Percentiles rank a stretch among this genome's conserved stretches.
These are phyloP conservation scores for Aleiodes leptofemur DNA, from an alignment of 2,888 invertebrate species.

Conservation along the genomic window DNA sequence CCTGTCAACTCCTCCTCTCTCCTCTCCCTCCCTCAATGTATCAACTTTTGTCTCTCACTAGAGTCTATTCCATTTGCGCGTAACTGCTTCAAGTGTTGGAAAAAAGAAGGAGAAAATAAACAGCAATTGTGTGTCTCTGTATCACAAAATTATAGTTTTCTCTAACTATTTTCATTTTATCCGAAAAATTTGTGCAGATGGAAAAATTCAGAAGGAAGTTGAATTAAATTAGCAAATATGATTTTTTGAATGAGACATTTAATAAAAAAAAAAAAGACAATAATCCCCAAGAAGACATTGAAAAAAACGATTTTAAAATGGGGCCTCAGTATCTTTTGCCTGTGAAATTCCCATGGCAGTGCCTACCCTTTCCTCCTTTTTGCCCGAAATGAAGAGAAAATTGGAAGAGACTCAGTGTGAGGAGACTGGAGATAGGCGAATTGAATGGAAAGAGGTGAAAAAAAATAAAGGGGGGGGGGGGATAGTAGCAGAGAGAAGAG, in stretches of 20 bases:
- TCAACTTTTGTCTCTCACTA: slow-evolving; percentile 49
- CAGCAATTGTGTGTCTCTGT: slow-evolving; percentile 12
- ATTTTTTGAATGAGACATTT: not conserved
- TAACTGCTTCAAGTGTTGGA: slow-evolving; percentile 13
- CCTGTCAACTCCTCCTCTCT: slow-evolving; percentile 51
- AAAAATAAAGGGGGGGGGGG: slow-evolving; percentile 16
- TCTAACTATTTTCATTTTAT: too few species aligned
- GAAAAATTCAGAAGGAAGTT: too few species aligned
- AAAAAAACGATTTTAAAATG: not conserved
- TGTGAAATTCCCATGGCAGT: slow-evolving; percentile 50
- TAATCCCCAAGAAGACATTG: not conserved
- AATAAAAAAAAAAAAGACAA: not conserved
- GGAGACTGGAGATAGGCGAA: slow-evolving; percentile 45
- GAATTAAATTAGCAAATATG: too few species aligned
- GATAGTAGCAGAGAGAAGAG: slow-evolving; percentile 46
- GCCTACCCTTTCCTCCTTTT: slow-evolving; percentile 67
- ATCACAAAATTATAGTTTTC: not conserved
- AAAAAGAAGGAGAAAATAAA: slow-evolving; percentile 27
- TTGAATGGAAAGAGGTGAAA: slow-evolving; percentile 38
- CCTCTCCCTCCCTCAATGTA: slow-evolving; percentile 4
- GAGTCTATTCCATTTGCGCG: not conserved
- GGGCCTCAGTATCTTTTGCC: not conserved
- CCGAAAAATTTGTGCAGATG: too few species aligned
- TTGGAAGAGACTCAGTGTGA: slow-evolving; percentile 72
- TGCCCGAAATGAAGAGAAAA: slow-evolving; percentile 77